Evolutionary conservation across 2,113 vertebrate species (phyloP), one percentile per base, ranked within the genome.

Genomic region (Sylvilagus bachmani): DNA sequence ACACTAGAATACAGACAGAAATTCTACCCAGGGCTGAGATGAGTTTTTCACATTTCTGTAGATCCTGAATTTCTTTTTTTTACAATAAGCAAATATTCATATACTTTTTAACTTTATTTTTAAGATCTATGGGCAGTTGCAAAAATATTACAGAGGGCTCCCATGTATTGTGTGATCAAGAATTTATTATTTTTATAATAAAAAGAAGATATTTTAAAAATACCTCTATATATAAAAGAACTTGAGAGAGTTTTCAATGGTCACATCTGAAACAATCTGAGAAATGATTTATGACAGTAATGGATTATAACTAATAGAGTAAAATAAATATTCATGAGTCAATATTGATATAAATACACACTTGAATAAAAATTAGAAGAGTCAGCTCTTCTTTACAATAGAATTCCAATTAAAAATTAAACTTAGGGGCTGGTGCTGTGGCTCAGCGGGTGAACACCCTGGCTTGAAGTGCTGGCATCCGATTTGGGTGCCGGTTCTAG

Each of bases 171-270:
- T 79, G 55, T 61, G 80, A 25, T 61, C 61, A 69, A 36, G 70
- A 10, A 83, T 44, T 53, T 83, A 33, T 78, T 77, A 49, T 69
- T 87, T 89, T 53, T 87, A 85, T 75, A 67, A 75, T 84, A 89
- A 89, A 89, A 87, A 16, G 4, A 75, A 89, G 66, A 29, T 58
- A 17, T 58, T 49, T 70, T 36, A 75, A 87, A 77, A 73, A 31
- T 73, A 64, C 27, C 82, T 16, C 53, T 44, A 16, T 44, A 58
- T 11, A 62, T 14, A 80, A 58, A 24, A 93, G 25, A 14, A 27
- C 17, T 64, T 58, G 77, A 69, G 64, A 77, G 78, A 71, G 16
- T 73, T 82, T 17, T 19, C 58, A 64, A 14, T 62, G 38, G 71
- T 29, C 44, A 91, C 75, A 91, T 51, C 33, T 36, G 25, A 85